These are phyloP conservation scores for Metridium senile DNA, from an alignment of 92 coral and sea anemone genomes.

Conservation along the genomic window DNA sequence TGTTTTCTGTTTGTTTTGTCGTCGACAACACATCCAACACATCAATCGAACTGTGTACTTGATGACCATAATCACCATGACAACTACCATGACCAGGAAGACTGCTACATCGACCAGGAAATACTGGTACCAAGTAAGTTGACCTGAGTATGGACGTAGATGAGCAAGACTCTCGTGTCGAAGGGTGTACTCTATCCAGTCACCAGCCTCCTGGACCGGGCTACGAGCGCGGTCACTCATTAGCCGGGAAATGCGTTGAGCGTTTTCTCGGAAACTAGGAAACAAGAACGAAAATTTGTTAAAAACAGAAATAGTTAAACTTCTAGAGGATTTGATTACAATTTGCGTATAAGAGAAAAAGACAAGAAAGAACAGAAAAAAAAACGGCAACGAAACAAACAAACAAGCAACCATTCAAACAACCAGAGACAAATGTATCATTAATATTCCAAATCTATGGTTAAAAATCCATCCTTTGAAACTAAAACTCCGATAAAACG, in stretches of 20 bases:
- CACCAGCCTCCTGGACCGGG: slow-evolving; percentile 47
- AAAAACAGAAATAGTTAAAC: neutral
- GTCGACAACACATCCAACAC: slow-evolving; percentile 25
- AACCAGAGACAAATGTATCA: too few species aligned
- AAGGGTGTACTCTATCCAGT: slow-evolving; percentile 38
- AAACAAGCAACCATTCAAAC: too few species aligned
- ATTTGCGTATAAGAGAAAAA: neutral
- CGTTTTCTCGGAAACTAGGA: slow-evolving; percentile 35
- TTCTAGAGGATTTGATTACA: neutral
- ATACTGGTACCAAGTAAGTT: slow-evolving; percentile 49
- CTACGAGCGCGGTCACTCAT: slow-evolving; percentile 35
- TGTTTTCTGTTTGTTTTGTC: slow-evolving; percentile 19
- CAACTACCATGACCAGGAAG: slow-evolving; percentile 29
- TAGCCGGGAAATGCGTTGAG: slow-evolving; percentile 33
- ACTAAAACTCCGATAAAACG: too few species aligned
- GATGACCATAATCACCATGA: slow-evolving; percentile 25
- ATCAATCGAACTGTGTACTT: slow-evolving; percentile 22
- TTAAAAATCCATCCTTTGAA: too few species aligned
- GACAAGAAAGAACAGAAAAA: too few species aligned
- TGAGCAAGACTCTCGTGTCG: slow-evolving; percentile 30
- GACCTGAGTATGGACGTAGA: slow-evolving; percentile 31
- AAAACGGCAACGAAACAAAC: too few species aligned
- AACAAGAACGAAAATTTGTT: neutral
- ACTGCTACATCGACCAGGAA: slow-evolving; percentile 40
- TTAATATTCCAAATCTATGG: too few species aligned